Evolutionary conservation across 2,113 vertebrate species (phyloP).

Genomic region (Archilochus colubris): DNA sequence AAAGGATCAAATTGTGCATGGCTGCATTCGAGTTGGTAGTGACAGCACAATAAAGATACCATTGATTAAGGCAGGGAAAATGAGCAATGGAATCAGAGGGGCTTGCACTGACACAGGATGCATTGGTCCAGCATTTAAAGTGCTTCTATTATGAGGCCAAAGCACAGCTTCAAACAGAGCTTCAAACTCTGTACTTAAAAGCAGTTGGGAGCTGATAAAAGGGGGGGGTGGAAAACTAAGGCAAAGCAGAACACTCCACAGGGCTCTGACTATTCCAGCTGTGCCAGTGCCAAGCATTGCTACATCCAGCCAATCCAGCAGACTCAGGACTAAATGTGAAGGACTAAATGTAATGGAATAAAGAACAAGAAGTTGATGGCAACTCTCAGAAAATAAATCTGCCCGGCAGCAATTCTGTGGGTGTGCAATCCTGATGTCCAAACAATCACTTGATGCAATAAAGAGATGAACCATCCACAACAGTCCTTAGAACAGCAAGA

Average conservation of each 20-base stretch:
- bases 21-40: neutral
- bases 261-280: neutral
- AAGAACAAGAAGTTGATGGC: neutral
- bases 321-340: fast-evolving
- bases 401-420: fast-evolving
- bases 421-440: fast-evolving
- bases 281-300: fast-evolving
- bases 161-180: constrained; percentile 19
- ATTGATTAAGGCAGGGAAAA: constrained; percentile 15
- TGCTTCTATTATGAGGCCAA: neutral
- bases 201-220: neutral
- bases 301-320: neutral
- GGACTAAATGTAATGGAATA: neutral
- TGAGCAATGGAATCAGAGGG: neutral
- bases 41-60: constrained; percentile 7
- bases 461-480: neutral
- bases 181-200: constrained; percentile 6
- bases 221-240: neutral
- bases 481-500: neutral
- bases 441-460: neutral
- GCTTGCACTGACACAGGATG: neutral
- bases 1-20: neutral
- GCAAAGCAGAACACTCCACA: neutral
- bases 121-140: constrained; percentile 39
- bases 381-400: neutral